Evolutionary conservation across 2,888 invertebrate genomes (phyloP).

Genomic region (Hofmannophila pseudospretella): DNA sequence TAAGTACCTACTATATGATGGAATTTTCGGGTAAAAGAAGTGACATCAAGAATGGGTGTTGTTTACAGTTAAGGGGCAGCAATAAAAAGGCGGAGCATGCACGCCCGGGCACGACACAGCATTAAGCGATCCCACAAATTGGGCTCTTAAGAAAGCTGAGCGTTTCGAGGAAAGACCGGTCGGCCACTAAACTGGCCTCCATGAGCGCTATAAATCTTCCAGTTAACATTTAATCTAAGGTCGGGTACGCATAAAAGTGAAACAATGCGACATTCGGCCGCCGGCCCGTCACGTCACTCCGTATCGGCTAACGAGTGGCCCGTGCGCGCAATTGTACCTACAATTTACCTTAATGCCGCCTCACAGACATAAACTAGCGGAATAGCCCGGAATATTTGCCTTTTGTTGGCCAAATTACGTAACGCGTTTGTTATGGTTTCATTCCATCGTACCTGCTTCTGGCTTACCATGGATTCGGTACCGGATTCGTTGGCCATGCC

Average conservation of each 20-base stretch:
- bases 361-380: conserved; percentile 65
- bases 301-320: conserved; percentile 65
- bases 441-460: conserved; percentile 44
- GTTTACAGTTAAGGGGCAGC: conserved; percentile 73
- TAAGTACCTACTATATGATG: too few species aligned
- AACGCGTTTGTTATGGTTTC: conserved; percentile 61
- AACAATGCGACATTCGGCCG: conserved; percentile 67
- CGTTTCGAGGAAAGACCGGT: conserved; percentile 64
- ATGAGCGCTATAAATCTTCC: conserved; percentile 66
- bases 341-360: conserved; percentile 72
- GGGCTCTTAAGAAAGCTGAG: conserved; percentile 69
- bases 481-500: conserved; percentile 10
- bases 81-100: conserved; percentile 74
- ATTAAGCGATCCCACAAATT: conserved; percentile 68
- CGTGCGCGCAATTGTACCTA: conserved; percentile 73
- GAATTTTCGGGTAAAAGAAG: conserved; percentile 2
- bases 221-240: conserved; percentile 68
- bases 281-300: conserved; percentile 53
- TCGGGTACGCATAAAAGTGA: conserved; percentile 64
- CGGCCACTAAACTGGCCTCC: conserved; percentile 53
- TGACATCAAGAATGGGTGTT: conserved; percentile 60
- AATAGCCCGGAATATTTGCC: conserved; percentile 61
- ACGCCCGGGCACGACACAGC: conserved; percentile 63
- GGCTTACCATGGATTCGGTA: conserved; percentile 11
- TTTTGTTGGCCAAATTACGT: conserved; percentile 68